These are phyloP conservation scores for Bradynema listronoti DNA, from an alignment of 1,140 invertebrate genomes.

Conservation along the genomic window DNA sequence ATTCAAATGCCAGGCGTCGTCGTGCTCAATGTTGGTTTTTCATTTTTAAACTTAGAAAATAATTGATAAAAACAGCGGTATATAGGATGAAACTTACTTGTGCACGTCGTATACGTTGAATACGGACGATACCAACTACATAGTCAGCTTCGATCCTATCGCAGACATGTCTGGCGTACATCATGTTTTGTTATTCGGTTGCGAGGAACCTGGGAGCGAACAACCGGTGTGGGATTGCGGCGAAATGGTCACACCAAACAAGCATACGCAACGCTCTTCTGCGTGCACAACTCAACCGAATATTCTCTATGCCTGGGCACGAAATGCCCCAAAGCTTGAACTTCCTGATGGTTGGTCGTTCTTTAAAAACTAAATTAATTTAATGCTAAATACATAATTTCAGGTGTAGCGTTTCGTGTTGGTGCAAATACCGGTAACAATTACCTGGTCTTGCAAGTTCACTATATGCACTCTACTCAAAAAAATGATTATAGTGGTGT, in stretches of 20 bases:
- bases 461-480: constrained; percentile 67
- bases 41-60: not conserved
- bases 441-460: constrained; percentile 75
- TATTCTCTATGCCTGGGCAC: constrained; percentile 93
- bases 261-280: constrained; percentile 43
- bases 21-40: constrained; percentile 16
- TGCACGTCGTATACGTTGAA: constrained; percentile 75
- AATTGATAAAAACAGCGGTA: constrained; percentile 7
- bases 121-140: constrained; percentile 65
- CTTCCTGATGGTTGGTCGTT: constrained; percentile 68
- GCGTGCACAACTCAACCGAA: constrained; percentile 60
- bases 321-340: constrained; percentile 77
- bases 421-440: constrained; percentile 61
- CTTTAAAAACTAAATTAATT: not conserved
- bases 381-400: not conserved
- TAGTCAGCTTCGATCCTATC: constrained; percentile 86
- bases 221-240: constrained; percentile 82
- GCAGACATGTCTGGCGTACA: constrained; percentile 81
- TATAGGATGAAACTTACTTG: constrained; percentile 73
- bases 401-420: constrained; percentile 63
- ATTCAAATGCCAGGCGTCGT: constrained; percentile 31
- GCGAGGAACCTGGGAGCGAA: constrained; percentile 70
- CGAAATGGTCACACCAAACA: constrained; percentile 70
- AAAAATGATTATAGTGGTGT: constrained; percentile 46
- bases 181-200: constrained; percentile 93